Evolutionary conservation across 2,113 vertebrate genomes (phyloP).

Genomic region (Pristiophorus japonicus): DNA sequence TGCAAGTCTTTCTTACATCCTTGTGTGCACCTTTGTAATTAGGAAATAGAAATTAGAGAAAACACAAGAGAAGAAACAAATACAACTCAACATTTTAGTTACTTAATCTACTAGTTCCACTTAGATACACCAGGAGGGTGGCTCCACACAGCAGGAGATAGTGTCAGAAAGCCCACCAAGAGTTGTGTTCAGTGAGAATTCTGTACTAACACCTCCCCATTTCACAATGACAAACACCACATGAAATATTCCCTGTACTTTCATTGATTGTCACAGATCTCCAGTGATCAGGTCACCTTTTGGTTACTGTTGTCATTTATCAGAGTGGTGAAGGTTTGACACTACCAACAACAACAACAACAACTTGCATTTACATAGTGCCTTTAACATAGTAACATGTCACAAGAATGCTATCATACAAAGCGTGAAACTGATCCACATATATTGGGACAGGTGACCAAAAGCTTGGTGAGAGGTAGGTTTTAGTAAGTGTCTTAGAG

Average conservation of each 20-base stretch:
- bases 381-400: too few relatives aligned
- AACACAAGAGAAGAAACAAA: background rate
- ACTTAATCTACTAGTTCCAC: background rate
- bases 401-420: too few relatives aligned
- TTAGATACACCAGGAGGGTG: too few relatives aligned
- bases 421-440: too few relatives aligned
- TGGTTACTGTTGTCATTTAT: background rate
- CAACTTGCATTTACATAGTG: too few relatives aligned
- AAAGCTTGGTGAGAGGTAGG: background rate
- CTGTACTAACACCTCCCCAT: background rate
- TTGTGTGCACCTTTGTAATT: background rate
- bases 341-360: too few relatives aligned
- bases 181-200: background rate
- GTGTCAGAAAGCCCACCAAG: background rate
- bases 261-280: background rate
- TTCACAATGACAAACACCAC: too few relatives aligned
- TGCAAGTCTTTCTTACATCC: background rate
- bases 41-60: background rate
- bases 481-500: background rate
- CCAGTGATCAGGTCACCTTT: background rate
- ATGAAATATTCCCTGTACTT: too few relatives aligned
- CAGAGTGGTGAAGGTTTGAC: too few relatives aligned
- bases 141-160: background rate
- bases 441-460: background rate
- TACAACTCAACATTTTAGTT: background rate